Evolutionary conservation across 2,797 vertebrate genomes (phyloP).

Genomic region (Pipistrellus pygmaeus): DNA sequence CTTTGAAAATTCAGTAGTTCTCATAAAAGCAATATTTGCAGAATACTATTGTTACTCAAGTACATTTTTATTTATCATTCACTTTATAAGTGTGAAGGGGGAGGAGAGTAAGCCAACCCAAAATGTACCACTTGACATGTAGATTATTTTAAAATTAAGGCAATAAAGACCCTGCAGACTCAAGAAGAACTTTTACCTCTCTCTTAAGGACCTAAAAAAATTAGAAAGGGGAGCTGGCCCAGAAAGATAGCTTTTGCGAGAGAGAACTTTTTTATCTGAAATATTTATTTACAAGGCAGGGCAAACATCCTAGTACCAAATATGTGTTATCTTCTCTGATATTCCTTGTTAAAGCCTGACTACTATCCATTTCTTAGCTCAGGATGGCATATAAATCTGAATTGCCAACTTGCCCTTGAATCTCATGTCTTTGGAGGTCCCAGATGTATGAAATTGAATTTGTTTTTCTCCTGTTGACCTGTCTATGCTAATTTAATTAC

Average conservation of each 20-base stretch:
- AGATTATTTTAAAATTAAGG: background rate
- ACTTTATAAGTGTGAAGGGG: background rate
- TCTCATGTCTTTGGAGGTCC: background rate
- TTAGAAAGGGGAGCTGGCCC: background rate
- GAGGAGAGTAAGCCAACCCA: background rate
- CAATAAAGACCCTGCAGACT: background rate
- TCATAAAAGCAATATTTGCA: slow-evolving; percentile 33
- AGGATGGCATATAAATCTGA: background rate
- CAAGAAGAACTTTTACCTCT: background rate
- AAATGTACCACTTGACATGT: background rate
- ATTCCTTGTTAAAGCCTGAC: background rate
- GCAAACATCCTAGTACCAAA: background rate
- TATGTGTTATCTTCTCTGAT: background rate
- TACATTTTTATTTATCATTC: slow-evolving; percentile 30
- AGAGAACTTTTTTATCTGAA: background rate
- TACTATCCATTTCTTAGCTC: background rate
- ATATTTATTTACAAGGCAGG: background rate
- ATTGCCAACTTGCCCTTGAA: background rate
- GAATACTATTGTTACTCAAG: background rate
- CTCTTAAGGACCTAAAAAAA: background rate
- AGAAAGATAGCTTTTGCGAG: background rate
- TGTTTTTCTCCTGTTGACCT: background rate
- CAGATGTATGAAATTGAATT: background rate
- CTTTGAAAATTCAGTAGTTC: slow-evolving; percentile 33
- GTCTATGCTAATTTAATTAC: background rate